Conservation (phyloP, 2,113 vertebrate species). For the Clinocottus analis region DNA sequence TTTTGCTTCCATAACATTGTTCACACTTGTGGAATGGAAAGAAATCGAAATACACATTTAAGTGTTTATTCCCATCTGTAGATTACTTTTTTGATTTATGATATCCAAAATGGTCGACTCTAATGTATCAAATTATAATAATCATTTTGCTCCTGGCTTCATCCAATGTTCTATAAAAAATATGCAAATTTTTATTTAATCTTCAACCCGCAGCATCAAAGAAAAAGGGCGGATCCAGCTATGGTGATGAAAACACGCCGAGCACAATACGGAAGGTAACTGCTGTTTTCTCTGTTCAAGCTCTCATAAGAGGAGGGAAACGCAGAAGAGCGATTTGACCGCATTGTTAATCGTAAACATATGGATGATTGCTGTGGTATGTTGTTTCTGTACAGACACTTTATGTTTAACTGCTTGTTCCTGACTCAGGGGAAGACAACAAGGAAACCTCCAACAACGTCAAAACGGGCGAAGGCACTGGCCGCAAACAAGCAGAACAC, state of each 20-base stretch:
- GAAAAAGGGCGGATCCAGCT: conserved; percentile 54
- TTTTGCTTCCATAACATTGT: no score
- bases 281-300: not conserved
- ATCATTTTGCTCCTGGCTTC: no score
- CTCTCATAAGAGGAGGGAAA: not conserved
- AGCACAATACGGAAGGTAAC: conserved; percentile 72
- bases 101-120: no score
- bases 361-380: not conserved
- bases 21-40: no score
- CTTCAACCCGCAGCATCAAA: conserved; percentile 57
- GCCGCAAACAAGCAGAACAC: conserved; percentile 69
- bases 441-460: conserved; percentile 77
- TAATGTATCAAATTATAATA: no score
- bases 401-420: conserved; percentile 19
- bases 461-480: conserved; percentile 75
- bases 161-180: no score
- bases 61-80: no score
- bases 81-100: no score
- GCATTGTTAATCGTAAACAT: not conserved
- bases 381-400: not conserved
- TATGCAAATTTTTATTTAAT: conserved; percentile 29
- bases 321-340: not conserved
- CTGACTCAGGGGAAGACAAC: conserved; percentile 64
- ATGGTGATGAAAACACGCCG: conserved; percentile 72
- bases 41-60: no score